A percentile compares a stretch with the other conserved stretches of the same genome.
These are phyloP conservation scores for Hypocryptadius cinnamomeus DNA, from an alignment of 2,113 vertebrate genomes.

Conservation along the genomic window DNA sequence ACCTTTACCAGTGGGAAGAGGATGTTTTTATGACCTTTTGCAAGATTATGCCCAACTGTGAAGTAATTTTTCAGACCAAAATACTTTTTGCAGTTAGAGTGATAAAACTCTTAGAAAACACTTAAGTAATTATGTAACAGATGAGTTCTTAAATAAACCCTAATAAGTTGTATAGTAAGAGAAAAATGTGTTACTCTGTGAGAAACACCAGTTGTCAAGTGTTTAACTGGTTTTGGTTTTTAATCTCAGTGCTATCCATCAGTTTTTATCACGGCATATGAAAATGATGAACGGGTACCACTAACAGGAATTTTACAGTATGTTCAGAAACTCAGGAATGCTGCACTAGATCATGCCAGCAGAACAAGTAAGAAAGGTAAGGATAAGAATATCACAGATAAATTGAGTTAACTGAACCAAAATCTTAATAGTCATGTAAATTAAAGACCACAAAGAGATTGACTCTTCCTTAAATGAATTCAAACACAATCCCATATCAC, in stretches of 20 bases:
- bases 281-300: conserved; percentile 78
- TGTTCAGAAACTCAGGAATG: conserved; percentile 72
- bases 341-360: conserved; percentile 58
- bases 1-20: background rate
- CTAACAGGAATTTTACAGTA: conserved; percentile 81
- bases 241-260: conserved; percentile 83
- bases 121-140: background rate
- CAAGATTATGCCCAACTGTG: background rate
- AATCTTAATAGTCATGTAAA: background rate
- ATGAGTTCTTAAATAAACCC: background rate
- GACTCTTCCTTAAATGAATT: background rate
- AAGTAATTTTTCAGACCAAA: background rate
- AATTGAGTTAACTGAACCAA: background rate
- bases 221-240: background rate
- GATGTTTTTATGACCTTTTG: background rate
- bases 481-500: background rate
- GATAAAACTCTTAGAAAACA: background rate
- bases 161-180: background rate
- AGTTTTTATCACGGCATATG: conserved; percentile 86
- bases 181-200: background rate
- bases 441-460: background rate
- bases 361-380: conserved; percentile 31
- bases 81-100: background rate
- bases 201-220: background rate
- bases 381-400: background rate